Conservation (phyloP, 2,113 vertebrate genomes). For the Sitta europaea region DNA sequence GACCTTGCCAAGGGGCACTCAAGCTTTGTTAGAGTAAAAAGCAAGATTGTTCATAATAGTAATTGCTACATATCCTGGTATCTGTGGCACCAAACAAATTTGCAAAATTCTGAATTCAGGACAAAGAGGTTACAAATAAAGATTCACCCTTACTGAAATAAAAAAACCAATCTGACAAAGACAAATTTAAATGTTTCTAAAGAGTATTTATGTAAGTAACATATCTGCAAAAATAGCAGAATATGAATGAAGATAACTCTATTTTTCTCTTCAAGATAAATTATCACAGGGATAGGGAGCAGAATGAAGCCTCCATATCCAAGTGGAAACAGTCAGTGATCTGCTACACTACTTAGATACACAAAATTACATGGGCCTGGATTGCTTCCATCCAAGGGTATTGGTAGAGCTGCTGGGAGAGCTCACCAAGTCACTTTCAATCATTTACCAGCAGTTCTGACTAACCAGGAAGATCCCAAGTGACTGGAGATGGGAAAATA, state of each 20-base stretch:
- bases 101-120: neutral
- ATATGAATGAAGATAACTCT: neutral
- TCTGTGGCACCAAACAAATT: neutral
- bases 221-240: neutral
- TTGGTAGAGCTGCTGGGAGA: neutral
- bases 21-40: neutral
- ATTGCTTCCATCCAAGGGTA: neutral
- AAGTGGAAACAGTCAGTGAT: neutral
- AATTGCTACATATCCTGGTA: neutral
- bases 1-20: neutral
- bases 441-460: neutral
- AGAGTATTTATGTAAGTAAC: neutral
- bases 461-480: neutral
- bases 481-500: neutral
- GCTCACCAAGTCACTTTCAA: neutral
- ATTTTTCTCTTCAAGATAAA: neutral
- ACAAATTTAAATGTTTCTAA: neutral
- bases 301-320: neutral
- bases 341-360: neutral
- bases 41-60: neutral
- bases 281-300: neutral
- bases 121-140: neutral
- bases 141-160: neutral
- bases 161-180: neutral
- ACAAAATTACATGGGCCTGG: rapidly evolving